These are phyloP conservation scores for Zapus hudsonius DNA, from an alignment of 2,113 vertebrate species.

Conservation along the genomic window DNA sequence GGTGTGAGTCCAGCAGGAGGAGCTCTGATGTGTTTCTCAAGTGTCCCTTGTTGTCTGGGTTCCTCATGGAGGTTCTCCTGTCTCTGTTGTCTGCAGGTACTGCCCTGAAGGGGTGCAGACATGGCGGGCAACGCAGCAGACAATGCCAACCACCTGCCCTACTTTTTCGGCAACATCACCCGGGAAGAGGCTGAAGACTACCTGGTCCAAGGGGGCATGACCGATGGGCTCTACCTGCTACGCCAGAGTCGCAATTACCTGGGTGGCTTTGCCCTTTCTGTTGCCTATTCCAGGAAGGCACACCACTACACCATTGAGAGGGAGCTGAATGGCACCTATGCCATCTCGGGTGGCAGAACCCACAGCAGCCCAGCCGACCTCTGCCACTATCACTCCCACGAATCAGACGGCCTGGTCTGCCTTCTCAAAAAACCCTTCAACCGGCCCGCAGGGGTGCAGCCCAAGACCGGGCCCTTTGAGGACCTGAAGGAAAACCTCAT, in stretches of 20 bases:
- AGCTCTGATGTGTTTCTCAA: rapidly evolving
- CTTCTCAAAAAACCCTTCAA: constrained; percentile 92
- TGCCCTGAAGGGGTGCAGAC: background rate
- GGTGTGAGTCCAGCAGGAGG: rapidly evolving
- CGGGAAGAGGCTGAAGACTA: constrained; percentile 95
- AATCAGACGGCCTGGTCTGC: constrained; percentile 93
- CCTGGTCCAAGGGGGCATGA: constrained; percentile 88
- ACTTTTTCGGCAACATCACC: constrained; percentile 97
- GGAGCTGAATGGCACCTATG: constrained; percentile 91
- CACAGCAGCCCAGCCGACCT: constrained; percentile 91
- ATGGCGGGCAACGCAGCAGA: constrained; percentile 84
- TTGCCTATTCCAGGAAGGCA: constrained; percentile 87
- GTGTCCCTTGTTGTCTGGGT: rapidly evolving
- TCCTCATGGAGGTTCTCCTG: rapidly evolving
- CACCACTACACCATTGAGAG: constrained; percentile 97
- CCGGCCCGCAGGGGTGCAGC: constrained; percentile 91
- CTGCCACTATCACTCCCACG: constrained; percentile 93
- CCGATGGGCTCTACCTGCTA: constrained; percentile 91
- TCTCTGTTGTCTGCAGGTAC: constrained; percentile 2
- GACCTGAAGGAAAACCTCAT: constrained; percentile 97
- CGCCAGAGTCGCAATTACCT: constrained; percentile 96
- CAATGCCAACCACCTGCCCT: constrained; percentile 87
- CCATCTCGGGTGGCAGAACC: constrained; percentile 93
- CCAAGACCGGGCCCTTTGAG: constrained; percentile 96
- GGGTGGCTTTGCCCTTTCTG: constrained; percentile 94